These are phyloP conservation scores for Oceanites oceanicus DNA, from an alignment of 2,113 vertebrate species.

Conservation along the genomic window DNA sequence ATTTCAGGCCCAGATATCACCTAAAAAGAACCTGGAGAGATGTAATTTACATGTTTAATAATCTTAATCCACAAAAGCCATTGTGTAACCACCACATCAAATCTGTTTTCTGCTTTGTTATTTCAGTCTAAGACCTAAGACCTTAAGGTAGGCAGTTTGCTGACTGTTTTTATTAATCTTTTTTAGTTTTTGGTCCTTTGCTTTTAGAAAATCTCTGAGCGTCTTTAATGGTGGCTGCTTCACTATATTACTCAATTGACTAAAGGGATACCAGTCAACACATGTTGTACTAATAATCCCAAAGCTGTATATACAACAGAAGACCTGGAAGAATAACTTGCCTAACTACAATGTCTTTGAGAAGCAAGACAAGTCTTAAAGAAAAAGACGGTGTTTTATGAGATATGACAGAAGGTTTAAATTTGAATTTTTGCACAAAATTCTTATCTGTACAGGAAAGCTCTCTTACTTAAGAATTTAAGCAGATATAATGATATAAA, in stretches of 20 bases:
- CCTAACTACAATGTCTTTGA: background rate
- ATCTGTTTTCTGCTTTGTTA: background rate
- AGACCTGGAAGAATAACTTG: background rate
- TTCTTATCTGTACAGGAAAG: background rate
- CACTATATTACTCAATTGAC: background rate
- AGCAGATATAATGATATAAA: background rate
- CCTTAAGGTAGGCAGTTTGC: background rate
- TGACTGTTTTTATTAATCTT: accelerated
- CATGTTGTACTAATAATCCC: background rate
- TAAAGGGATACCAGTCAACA: background rate
- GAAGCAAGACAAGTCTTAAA: background rate
- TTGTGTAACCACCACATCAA: background rate
- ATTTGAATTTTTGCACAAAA: background rate
- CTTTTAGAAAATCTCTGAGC: background rate
- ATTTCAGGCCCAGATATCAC: background rate
- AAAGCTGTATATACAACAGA: background rate
- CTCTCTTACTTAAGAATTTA: background rate
- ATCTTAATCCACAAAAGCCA: background rate
- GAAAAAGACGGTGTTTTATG: background rate
- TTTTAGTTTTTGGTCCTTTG: background rate
- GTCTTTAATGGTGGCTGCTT: background rate
- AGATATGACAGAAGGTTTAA: background rate
- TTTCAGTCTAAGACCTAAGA: background rate
- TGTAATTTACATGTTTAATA: background rate
- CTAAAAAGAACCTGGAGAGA: background rate